Evolutionary conservation across 2,888 invertebrate genomes (phyloP), one percentile per base, ranked within the genome.

Genomic region (Andrena camellia): DNA sequence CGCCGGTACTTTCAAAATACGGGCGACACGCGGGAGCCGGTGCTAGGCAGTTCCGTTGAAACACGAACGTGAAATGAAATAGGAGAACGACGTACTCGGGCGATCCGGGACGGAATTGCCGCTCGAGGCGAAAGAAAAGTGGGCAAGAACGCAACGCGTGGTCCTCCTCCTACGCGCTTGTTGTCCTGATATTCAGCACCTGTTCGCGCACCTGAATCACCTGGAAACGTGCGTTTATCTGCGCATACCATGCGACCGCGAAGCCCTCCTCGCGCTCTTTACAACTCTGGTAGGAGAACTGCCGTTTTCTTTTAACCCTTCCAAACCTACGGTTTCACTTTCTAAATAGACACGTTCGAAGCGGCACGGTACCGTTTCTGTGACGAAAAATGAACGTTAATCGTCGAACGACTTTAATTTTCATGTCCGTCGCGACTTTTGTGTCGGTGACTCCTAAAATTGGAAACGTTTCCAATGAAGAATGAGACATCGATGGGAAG

Each of bases 141-240:
- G 62, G 26, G 54, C 62, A 76, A 35, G 52, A 85, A 75, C 69
- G 54, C 10, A 23, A 10, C 57, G 13, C 33, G 20, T 13, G 68
- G 86, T 84, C 76, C 85, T 85, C 80, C 85, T 85, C 80, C 80
- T 87, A 70, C 62, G 42, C 69, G 85, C 78, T 87, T 92, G 91
- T 76, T 90, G 80, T 80, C 91, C 92, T 92, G 91, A 79, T 91
- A 88, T 73, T 54, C 72, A 80, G 83, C 91, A 91, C 91, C 91
- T 91, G 91, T 85, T 84, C 87, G 92, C 91, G 91, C 92, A 92
- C 91, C 91, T 91, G 91, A 92, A 89, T 90, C 88, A 92, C 90
- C 90, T 90, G 89, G 81, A 87, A 71, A 87, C 82, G 81, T 86
- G 84, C 81, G 88, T 89, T 89, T 88, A 85, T 90, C 91, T 90